Conservation (phyloP, 2,888 invertebrate genomes). For the Stomorhina lunata region DNA sequence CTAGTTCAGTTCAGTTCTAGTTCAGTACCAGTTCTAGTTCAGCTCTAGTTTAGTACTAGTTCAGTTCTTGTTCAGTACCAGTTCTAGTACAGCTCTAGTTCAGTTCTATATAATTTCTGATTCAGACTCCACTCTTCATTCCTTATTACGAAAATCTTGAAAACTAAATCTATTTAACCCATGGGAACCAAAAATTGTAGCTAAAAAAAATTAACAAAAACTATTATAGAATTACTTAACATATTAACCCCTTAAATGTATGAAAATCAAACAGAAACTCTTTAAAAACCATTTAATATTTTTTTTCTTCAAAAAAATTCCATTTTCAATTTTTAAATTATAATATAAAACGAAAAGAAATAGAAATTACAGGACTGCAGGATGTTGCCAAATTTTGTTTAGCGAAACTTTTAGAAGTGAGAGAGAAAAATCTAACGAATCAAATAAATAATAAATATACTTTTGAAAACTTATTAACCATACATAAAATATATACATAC, state of each 20-base stretch:
- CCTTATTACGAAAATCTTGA: background rate
- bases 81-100: no score
- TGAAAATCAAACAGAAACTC: conserved; percentile 12
- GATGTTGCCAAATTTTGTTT: conserved; percentile 65
- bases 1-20: no score
- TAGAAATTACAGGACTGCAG: conserved; percentile 60
- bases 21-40: no score
- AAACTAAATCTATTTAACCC: conserved; percentile 46
- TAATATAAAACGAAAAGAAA: background rate
- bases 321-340: conserved; percentile 6
- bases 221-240: background rate
- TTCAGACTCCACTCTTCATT: background rate
- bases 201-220: conserved; percentile 39
- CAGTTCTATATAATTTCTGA: background rate
- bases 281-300: background rate
- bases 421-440: background rate
- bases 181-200: conserved; percentile 61
- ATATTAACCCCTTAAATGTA: conserved; percentile 1
- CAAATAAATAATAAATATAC: conserved; percentile 13
- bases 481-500: conserved; percentile 1
- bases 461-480: conserved; percentile 30
- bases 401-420: conserved; percentile 32
- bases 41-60: no score
- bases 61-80: no score
- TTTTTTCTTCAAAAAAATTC: conserved; percentile 11